Evolutionary conservation across 2,888 invertebrate genomes (phyloP).

Genomic region (Amiota minor): DNA sequence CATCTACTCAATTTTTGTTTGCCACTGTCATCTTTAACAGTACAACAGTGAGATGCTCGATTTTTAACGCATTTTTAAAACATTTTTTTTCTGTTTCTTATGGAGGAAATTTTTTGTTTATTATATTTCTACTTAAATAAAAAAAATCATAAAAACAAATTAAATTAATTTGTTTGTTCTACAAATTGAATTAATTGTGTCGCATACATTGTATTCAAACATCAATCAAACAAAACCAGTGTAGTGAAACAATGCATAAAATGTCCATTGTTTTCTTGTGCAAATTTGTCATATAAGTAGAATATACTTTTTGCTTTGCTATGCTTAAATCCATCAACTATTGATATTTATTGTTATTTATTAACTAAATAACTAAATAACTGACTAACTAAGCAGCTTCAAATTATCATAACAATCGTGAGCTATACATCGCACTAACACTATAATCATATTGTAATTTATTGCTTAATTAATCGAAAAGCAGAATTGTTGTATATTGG

Average conservation of each 20-base stretch:
- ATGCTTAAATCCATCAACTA: constrained; percentile 22
- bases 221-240: constrained; percentile 19
- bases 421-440: constrained; percentile 20
- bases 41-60: too few species aligned
- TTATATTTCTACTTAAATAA: too few species aligned
- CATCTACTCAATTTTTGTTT: too few species aligned
- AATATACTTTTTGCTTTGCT: constrained; percentile 8
- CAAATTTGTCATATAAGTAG: constrained; percentile 51
- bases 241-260: not conserved
- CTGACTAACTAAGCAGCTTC: not conserved
- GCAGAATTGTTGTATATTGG: too few species aligned
- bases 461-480: constrained; percentile 46
- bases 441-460: constrained; percentile 50
- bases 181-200: constrained; percentile 14
- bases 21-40: too few species aligned
- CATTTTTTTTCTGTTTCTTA: too few species aligned
- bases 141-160: too few species aligned
- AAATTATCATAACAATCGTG: not conserved
- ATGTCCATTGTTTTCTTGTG: not conserved
- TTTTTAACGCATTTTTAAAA: too few species aligned
- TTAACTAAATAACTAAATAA: constrained; percentile 32
- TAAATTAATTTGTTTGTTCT: not conserved
- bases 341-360: constrained; percentile 45
- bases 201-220: not conserved
- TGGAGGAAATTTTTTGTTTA: too few species aligned